Evolutionary conservation across 2,113 vertebrate genomes (phyloP).

Genomic region (Pithys albifrons): DNA sequence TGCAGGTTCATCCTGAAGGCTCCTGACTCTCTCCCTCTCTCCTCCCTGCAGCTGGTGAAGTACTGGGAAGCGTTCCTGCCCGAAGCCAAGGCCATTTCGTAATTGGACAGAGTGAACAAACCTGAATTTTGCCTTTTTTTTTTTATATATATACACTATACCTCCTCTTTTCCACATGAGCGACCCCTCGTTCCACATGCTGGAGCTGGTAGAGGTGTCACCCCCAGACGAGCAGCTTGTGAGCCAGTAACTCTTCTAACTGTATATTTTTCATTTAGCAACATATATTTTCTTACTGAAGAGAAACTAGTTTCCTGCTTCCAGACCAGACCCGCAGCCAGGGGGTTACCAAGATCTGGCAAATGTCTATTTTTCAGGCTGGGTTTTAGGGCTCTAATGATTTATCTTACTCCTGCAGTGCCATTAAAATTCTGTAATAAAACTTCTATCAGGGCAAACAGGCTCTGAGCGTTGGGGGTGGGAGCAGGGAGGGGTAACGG

Average conservation of each 20-base stretch:
- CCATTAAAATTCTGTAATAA: constrained; percentile 81
- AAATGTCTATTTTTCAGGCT: constrained; percentile 81
- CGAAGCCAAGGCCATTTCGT: constrained; percentile 97
- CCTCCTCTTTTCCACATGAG: constrained; percentile 76
- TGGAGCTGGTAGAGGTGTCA: constrained; percentile 55
- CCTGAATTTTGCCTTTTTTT: constrained; percentile 77
- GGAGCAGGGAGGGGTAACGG: not conserved
- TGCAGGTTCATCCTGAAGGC: not conserved
- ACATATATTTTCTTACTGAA: constrained; percentile 93
- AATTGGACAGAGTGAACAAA: constrained; percentile 62
- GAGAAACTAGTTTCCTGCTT: constrained; percentile 79
- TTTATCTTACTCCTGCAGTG: constrained; percentile 75
- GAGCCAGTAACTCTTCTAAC: constrained; percentile 77
- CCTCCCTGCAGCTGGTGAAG: constrained; percentile 86
- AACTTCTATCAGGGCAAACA: constrained; percentile 73
- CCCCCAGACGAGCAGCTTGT: constrained; percentile 6
- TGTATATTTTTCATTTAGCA: constrained; percentile 88
- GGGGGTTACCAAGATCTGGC: constrained; percentile 58
- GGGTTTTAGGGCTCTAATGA: constrained; percentile 73
- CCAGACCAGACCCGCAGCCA: constrained; percentile 57
- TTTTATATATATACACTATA: constrained; percentile 74
- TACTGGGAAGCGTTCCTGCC: constrained; percentile 98
- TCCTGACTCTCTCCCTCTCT: not conserved
- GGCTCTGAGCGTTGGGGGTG: not conserved
- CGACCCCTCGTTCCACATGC: not conserved